These are phyloP conservation scores for Corythaeola cristata DNA, from an alignment of 2,113 vertebrate genomes.

Conservation along the genomic window DNA sequence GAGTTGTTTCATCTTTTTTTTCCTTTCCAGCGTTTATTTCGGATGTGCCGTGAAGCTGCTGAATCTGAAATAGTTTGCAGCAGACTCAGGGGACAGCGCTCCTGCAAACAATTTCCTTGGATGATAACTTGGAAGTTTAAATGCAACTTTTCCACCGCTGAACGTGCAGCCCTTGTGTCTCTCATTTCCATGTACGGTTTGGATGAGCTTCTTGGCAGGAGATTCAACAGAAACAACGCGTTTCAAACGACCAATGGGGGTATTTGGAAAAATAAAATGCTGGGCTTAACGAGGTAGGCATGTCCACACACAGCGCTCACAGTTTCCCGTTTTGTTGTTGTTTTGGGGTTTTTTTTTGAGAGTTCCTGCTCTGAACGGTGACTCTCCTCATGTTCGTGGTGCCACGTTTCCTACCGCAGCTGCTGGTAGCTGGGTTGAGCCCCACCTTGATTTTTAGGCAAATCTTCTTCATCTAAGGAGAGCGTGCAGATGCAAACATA, in stretches of 20 bases:
- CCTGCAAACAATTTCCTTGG: neutral
- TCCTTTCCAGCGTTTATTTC: neutral
- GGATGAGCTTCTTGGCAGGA: accelerated
- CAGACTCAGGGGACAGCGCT: neutral
- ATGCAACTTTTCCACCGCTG: accelerated
- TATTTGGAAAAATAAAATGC: accelerated
- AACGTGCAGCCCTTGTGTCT: accelerated
- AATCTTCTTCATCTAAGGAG: neutral
- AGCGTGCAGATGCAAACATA: accelerated
- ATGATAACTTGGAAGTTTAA: neutral
- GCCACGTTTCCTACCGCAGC: neutral
- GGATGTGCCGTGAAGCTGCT: neutral
- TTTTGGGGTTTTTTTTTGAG: neutral
- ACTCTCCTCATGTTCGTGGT: neutral
- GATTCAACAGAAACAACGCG: neutral
- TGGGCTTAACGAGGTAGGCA: accelerated
- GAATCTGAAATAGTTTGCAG: neutral
- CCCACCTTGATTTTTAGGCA: accelerated
- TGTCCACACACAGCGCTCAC: neutral
- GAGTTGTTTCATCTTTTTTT: neutral
- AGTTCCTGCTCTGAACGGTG: accelerated
- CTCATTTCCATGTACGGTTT: accelerated
- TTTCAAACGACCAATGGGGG: neutral
- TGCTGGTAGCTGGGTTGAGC: neutral
- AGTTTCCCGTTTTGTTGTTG: no score